Base-by-base conservation (phyloP, 2,888 invertebrate species). In the Hydrotaea diabolus region DNA sequence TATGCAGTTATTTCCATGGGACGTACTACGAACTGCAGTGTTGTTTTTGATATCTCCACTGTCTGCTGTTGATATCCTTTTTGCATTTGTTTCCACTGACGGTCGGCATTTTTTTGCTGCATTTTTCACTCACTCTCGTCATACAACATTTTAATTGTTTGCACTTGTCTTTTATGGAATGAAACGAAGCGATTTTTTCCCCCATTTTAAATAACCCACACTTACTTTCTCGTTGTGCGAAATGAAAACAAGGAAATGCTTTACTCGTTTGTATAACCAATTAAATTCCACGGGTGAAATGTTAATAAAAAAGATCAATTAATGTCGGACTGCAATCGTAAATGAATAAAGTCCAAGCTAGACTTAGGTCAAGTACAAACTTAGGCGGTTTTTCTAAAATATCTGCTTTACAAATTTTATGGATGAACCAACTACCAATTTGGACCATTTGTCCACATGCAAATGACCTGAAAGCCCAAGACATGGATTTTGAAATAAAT, bases 21-120 rank as follows among this genome's bases (percentile, higher is more conserved):
- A 31, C 64, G 72, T 74, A 81, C 53, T 75, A 74, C 73, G 75
- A 78, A 75, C 81, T 77, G 78, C 78, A 73, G 75, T 39, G 84
- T 71, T 76, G 77, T 75, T 78, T 84, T 78, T 84, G 81, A 84
- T 81, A 76, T 78, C 81, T 81, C n/a, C 72, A 13, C 75, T 78
- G 78, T 76, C 84, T 81, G 84, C 39, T 76, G 81, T 66, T 81
- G 84, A 74, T 69, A 46, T 69, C 23, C 21, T 66, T 43, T 31
- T 36, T 36, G 21, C 43, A 19, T 21, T 43, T 69, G 13, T 69
- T 69, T 62, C 17, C 36, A 26, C 31, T 49, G n/a, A n/a, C 62
- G 15, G 62, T 36, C 17, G 15, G 62, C 3, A 21, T 23, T 69
- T 69, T 62, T 69, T 46, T 23, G 15, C 43, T 66, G 39, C 39